Evolutionary conservation across 2,888 invertebrate genomes (phyloP).

Genomic region (Coelopa pilipes): DNA sequence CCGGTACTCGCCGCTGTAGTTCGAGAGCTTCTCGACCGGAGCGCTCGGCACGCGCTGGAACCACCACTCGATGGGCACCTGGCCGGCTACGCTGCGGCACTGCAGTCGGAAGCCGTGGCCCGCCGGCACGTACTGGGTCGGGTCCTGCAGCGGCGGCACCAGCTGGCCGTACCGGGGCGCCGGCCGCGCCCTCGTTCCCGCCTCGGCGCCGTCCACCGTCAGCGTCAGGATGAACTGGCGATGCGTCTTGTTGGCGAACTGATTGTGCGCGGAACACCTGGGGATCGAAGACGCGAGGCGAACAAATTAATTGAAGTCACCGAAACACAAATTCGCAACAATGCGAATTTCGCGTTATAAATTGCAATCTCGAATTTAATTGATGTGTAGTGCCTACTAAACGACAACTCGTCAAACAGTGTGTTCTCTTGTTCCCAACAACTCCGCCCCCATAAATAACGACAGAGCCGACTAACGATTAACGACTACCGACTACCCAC

Average conservation of each 20-base stretch:
- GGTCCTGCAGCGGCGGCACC: conserved; percentile 57
- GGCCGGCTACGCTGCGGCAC: conserved; percentile 56
- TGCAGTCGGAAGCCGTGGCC: conserved; percentile 56
- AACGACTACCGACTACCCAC: no score
- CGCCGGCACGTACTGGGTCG: conserved; percentile 57
- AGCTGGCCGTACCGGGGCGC: conserved; percentile 49
- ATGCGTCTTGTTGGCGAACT: conserved; percentile 63
- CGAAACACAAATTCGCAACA: no score
- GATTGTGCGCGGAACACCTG: conserved; percentile 70
- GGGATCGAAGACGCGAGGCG: background rate
- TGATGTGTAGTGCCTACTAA: no score
- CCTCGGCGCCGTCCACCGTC: conserved; percentile 35
- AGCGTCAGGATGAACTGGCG: conserved; percentile 60
- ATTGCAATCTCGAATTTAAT: no score
- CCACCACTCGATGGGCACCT: conserved; percentile 62
- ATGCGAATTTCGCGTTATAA: no score
- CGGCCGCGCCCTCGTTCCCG: background rate
- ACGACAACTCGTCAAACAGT: no score
- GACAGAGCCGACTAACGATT: no score
- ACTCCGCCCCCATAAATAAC: background rate
- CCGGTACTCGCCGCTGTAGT: conserved; percentile 58
- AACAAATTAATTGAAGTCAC: no score
- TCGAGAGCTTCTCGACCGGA: conserved; percentile 54
- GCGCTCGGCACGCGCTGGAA: conserved; percentile 53
- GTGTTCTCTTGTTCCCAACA: no score